Conservation (phyloP, 2,797 vertebrate species). For the Zalophus californianus region DNA sequence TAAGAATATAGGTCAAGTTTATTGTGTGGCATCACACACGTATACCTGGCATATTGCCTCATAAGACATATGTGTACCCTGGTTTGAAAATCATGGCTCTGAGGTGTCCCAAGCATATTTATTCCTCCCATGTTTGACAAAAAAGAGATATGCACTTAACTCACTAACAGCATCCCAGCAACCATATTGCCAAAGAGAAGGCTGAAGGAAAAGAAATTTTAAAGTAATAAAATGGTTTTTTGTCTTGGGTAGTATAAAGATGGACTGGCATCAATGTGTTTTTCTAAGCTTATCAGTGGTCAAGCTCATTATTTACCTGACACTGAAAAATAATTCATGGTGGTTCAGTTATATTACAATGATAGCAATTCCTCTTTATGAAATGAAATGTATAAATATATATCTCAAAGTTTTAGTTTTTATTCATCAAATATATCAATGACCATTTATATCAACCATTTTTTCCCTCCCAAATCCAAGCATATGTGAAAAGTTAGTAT, state of each 20-base stretch:
- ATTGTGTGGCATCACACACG: not conserved
- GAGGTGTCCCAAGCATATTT: conserved; percentile 24
- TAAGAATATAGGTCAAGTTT: conserved; percentile 28
- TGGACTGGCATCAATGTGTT: not conserved
- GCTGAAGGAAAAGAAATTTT: conserved; percentile 17
- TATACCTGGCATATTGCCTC: not conserved
- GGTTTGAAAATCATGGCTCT: conserved; percentile 51
- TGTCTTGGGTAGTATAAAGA: conserved; percentile 4
- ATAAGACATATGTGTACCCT: not conserved
- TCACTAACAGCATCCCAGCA: conserved; percentile 38
- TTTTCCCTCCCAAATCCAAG: conserved; percentile 45
- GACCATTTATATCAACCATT: conserved; percentile 53
- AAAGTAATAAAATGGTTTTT: conserved; percentile 12
- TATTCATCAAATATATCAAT: conserved; percentile 55
- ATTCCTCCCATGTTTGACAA: conserved; percentile 43
- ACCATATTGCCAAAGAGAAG: conserved; percentile 55
- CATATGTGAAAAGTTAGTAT: conserved; percentile 41
- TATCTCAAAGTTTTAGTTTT: conserved; percentile 41
- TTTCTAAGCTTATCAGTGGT: conserved; percentile 26
- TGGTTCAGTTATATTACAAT: conserved; percentile 47
- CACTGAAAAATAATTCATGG: conserved; percentile 47
- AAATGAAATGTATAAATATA: conserved; percentile 49
- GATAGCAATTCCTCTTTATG: not conserved
- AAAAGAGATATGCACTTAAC: conserved; percentile 47
- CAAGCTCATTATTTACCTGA: conserved; percentile 61